Base-by-base conservation (phyloP, 2,888 invertebrate genomes). In the Trichopria drosophilae region DNA sequence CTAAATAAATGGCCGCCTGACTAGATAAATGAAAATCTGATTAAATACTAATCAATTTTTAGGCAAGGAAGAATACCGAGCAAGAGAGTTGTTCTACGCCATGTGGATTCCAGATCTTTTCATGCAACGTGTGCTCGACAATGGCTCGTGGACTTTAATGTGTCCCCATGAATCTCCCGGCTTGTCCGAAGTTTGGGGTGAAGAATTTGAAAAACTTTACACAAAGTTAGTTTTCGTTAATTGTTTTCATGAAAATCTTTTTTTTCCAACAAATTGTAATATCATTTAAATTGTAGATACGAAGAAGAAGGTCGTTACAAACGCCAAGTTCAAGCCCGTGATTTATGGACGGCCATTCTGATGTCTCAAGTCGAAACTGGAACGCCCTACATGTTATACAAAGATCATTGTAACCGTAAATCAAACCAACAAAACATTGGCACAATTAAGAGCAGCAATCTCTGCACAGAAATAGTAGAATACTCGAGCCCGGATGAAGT, bases 81-180 rank as follows among this genome's bases (percentile, higher is more conserved):
- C 98, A 0, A 82, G 98, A 44, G 98, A 99, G 76, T 78, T 99
- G 26, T 99, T 98, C 76, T 97, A 93, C 75, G 98, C 92, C 0
- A 75, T 99, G 20, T 99, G 99, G 98, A 92, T 99, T 61, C 95
- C 98, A 0, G 98, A 99, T 79, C 80, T 99, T 49, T 99, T 99
- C 74, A 99, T 99, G 99, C 84, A 88, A 73, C 83, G 99, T 40
- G 93, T 94, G 0, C 88, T 94, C 72, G 80, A 80, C 2, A 84
- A 96, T 75, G 86, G 79, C 55, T 80, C 83, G 41, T 99, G 99
- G 99, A 90, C 92, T 42, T 78, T 99, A 12, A 97, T 99, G 97
- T 99, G 98, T 71, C 98, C 99, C 0, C 86, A 91, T 70, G 87
- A 93, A 69, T 88, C 88, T 62, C 96, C 95, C 0, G 94, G 94